Base-by-base conservation (phyloP, 2,888 invertebrate genomes). In the Lucinisca nassula region DNA sequence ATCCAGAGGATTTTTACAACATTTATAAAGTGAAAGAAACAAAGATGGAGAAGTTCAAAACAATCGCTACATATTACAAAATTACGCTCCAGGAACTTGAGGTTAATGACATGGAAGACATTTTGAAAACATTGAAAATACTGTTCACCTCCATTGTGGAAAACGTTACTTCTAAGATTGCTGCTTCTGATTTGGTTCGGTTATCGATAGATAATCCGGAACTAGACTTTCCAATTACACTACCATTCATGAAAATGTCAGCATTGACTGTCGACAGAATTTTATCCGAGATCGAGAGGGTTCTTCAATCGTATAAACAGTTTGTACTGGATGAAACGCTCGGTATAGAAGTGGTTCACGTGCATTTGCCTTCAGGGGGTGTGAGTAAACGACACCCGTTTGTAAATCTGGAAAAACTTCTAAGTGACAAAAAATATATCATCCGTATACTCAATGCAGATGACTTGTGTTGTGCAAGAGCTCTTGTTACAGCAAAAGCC, bases 221-320 rank as follows among this genome's bases (percentile, higher is more conserved):
- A 37, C 49, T 90, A 24, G 87, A 89, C 61, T 85, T 85, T 73
- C 85, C 80, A 17, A 84, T 90, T n/a, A 49, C 74, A 30, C 30
- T 88, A 12, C 83, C 81, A 79, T 86, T 88, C 74, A 84, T 85
- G 79, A 78, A 40, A 45, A n/a, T 79, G 24, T 61, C 75, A 8
- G 70, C 81, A n/a, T 51, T 87, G 61, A 85, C 79, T 14, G 87
- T 82, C 1, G 90, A 90, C 1, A 24, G 67, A 45, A n/a, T 86
- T 10, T 38, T 90, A 4, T 82, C 87, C 8, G 86, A 90, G 78
- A 86, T 88, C 35, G 88, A 90, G 37, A 70, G 88, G n/a, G 85
- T 88, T 4, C 74, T 87, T 1, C 85, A 87, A 38, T 87, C 87
- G 0, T 82, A 88, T 40, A 35, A 90, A 49, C 70, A 90, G 79